phyloP scores from a whole-genome alignment of 2,888 invertebrate species.

The Junonia oenone region DNA sequence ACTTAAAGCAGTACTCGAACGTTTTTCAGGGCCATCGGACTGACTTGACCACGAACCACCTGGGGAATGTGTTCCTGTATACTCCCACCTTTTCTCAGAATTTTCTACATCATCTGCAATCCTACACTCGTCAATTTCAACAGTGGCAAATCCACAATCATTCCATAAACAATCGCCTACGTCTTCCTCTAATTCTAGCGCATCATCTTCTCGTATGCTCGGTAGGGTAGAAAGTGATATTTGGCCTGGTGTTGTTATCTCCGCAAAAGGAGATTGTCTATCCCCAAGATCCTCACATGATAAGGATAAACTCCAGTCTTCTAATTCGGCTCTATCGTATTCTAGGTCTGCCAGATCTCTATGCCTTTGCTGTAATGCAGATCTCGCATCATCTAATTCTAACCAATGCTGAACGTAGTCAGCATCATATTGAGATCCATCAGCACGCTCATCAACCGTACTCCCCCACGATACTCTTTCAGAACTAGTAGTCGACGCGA shows the following conservation, averaged over 20 bases:
- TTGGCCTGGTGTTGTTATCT: constrained; percentile 81
- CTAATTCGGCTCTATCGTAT: constrained; percentile 87
- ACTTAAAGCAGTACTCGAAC: constrained; percentile 84
- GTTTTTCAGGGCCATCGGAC: constrained; percentile 82
- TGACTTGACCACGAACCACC: constrained; percentile 82
- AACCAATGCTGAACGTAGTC: constrained; percentile 89
- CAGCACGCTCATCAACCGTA: constrained; percentile 77
- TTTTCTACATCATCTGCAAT: constrained; percentile 65
- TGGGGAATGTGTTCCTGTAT: constrained; percentile 77
- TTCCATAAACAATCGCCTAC: constrained; percentile 87
- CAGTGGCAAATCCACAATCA: constrained; percentile 84
- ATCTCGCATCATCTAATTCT: constrained; percentile 85
- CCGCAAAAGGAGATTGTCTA: constrained; percentile 69
- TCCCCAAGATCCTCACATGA: constrained; percentile 85
- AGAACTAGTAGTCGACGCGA: constrained; percentile 69
- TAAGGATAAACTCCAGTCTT: constrained; percentile 88
- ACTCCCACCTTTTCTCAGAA: constrained; percentile 83
- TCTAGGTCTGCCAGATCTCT: constrained; percentile 84
- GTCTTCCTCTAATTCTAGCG: constrained; percentile 86
- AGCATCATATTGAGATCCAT: constrained; percentile 82
- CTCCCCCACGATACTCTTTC: constrained; percentile 81
- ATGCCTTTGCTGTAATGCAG: constrained; percentile 83
- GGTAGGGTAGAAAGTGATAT: constrained; percentile 83
- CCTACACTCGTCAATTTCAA: constrained; percentile 83
- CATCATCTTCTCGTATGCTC: constrained; percentile 86